phyloP scores from a whole-genome alignment of 2,113 vertebrate species.

The Columba livia region DNA sequence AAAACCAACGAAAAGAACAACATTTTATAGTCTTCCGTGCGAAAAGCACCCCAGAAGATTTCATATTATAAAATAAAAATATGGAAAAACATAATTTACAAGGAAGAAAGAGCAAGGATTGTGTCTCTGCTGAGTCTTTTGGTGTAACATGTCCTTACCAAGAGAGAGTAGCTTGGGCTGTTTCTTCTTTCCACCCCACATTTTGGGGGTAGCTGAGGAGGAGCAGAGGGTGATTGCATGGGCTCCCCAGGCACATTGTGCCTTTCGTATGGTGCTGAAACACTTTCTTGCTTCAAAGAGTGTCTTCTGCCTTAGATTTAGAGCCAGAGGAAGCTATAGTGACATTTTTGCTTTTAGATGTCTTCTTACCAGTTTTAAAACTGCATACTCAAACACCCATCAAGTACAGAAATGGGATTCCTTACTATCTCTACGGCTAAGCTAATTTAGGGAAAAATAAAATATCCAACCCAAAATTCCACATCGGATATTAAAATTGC shows the following conservation, averaged over 20 bases:
- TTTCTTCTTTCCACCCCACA: background rate
- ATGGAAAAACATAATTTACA: background rate
- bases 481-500: background rate
- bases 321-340: background rate
- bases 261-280: background rate
- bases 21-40: background rate
- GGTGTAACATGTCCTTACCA: background rate
- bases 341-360: background rate
- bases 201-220: background rate
- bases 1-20: background rate
- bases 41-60: background rate
- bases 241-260: background rate
- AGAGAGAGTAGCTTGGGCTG: background rate
- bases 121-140: background rate
- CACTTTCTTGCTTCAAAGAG: background rate
- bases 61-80: background rate
- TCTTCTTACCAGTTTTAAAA: background rate
- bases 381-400: background rate
- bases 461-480: background rate
- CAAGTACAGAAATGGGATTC: background rate
- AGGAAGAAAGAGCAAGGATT: background rate
- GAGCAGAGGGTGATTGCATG: fast-evolving
- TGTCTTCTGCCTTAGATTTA: background rate
- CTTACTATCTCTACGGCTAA: fast-evolving
- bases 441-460: background rate